A percentile compares a stretch with the other conserved stretches of the same genome.
These are phyloP conservation scores for Stenopsyche tienmushanensis DNA, from an alignment of 1,140 invertebrate genomes.

Conservation along the genomic window DNA sequence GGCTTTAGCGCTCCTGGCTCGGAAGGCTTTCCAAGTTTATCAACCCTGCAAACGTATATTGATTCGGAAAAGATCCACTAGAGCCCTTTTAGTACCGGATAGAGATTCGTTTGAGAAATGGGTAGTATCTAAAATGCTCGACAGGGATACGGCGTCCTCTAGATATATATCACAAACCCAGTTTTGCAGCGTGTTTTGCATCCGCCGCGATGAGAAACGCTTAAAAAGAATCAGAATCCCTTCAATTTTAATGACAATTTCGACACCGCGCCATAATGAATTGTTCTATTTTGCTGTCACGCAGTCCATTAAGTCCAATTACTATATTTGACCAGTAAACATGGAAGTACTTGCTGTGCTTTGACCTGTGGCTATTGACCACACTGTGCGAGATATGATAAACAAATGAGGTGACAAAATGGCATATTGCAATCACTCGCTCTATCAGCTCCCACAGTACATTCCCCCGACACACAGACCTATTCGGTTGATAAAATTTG, in stretches of 20 bases:
- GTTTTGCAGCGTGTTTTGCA: neutral
- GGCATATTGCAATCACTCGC: conserved; percentile 31
- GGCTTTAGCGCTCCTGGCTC: conserved; percentile 28
- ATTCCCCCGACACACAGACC: too few relatives aligned
- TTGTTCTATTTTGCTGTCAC: too few relatives aligned
- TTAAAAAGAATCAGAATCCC: too few relatives aligned
- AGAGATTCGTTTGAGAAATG: conserved; percentile 34
- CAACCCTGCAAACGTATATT: conserved; percentile 39
- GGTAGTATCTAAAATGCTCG: conserved; percentile 26
- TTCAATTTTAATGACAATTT: too few relatives aligned
- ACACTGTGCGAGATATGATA: conserved; percentile 7
- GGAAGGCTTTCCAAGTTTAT: conserved; percentile 34
- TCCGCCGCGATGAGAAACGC: too few relatives aligned
- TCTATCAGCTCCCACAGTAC: conserved; percentile 24
- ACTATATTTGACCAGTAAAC: too few relatives aligned
- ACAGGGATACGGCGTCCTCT: conserved; percentile 16
- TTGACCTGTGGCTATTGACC: neutral
- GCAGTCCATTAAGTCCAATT: too few relatives aligned
- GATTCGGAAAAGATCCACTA: conserved; percentile 40
- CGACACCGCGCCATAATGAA: too few relatives aligned
- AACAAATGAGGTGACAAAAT: conserved; percentile 40
- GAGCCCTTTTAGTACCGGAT: conserved; percentile 22
- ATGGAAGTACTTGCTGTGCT: too few relatives aligned
- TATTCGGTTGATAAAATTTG: too few relatives aligned
- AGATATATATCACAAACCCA: neutral